Evolutionary conservation across 2,888 invertebrate species (phyloP).

Genomic region (Corbicula japonica): DNA sequence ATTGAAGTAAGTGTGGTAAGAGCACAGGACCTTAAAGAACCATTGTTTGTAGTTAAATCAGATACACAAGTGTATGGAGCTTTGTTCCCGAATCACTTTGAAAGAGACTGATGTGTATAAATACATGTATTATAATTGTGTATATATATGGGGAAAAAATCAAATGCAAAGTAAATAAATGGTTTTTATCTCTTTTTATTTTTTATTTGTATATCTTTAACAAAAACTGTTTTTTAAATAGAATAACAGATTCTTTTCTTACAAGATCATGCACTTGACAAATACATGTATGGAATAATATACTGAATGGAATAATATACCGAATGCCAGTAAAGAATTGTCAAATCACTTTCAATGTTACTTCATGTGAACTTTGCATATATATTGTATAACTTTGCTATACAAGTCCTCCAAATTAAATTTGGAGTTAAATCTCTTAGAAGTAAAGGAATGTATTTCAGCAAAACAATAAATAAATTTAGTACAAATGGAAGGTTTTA

Average conservation of each 20-base stretch:
- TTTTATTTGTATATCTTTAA: not conserved
- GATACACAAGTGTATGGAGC: not conserved
- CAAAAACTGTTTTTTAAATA: not conserved
- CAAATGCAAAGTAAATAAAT: not conserved
- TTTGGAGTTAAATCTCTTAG: too few species aligned
- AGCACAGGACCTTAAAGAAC: slow-evolving; percentile 1
- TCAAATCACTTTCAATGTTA: too few species aligned
- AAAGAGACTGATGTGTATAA: slow-evolving; percentile 9
- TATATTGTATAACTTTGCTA: too few species aligned
- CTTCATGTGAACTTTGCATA: too few species aligned
- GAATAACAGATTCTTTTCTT: too few species aligned
- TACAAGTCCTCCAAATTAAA: too few species aligned
- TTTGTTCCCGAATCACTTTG: slow-evolving; percentile 14
- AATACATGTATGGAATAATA: slow-evolving; percentile 6
- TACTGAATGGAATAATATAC: too few species aligned
- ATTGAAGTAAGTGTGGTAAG: not conserved
- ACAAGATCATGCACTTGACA: not conserved
- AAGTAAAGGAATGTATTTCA: too few species aligned
- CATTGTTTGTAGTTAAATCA: slow-evolving; percentile 8
- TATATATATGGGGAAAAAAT: not conserved
- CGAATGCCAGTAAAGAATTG: too few species aligned
- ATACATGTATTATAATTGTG: not conserved
- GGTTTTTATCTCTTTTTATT: not conserved
- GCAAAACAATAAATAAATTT: too few species aligned
- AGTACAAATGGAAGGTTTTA: too few species aligned